Evolutionary conservation across 2,113 vertebrate genomes (phyloP), one percentile per base, ranked within the genome.

Genomic region (Bucco capensis): DNA sequence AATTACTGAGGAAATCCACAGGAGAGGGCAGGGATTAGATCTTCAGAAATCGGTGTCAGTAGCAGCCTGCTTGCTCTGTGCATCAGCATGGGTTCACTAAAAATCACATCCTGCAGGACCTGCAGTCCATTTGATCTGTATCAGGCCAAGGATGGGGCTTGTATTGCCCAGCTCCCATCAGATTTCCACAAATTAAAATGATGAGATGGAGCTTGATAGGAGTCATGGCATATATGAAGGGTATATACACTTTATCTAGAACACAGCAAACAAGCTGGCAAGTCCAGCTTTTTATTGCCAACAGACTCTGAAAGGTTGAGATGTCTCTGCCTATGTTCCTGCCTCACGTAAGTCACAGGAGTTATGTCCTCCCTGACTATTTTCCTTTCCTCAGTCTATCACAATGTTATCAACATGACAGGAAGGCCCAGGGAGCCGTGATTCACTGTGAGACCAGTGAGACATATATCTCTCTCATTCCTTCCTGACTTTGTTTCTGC

Each of bases 371-470:
- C 24, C n/a, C 51, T 28, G n/a, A 17, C 58, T 42, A 6, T 31
- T 75, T 37, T 86, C 8, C 46, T 65, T 83, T 73, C 33, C 38
- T 38, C 38, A 30, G 9, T 19, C 24, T 40, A 25, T 2, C 78
- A 67, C n/a, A 53, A n/a, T 23, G 40, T 50, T 40, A 75, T 57
- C 66, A 49, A 7, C 16, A 15, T 3, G 19, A 30, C 28, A 61
- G 40, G 19, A 75, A 60, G 28, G 38, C 54, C n/a, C 23, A 3
- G 0, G 31, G 10, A 82, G 27, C 11, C 35, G 21, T 19, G 22
- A 0, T 10, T 60, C 49, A 25, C 0, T 0, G 13, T 37, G 6
- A 35, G 4, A 70, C 8, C 18, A 16, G 25, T 7, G 19, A 71
- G 37, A n/a, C n/a, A 31, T 58, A 5, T 23, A 10, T 11, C 19